Evolutionary conservation across 2,888 invertebrate genomes (phyloP).

Genomic region (Trachelus tabidus): DNA sequence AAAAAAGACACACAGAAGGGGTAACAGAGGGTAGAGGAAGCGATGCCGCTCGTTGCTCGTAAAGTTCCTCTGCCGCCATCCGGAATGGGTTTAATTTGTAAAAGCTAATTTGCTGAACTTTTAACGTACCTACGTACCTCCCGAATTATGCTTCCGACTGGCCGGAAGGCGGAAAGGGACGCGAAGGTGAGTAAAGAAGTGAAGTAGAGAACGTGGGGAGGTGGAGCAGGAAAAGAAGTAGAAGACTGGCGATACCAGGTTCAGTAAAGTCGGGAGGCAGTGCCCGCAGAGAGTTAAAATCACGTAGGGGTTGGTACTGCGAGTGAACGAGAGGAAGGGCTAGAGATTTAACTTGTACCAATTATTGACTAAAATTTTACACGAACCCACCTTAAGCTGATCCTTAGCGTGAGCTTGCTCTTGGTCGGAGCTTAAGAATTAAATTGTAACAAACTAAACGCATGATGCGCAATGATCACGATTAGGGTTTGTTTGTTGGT

Average conservation of each 20-base stretch:
- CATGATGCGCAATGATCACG: neutral
- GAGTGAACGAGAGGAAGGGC: neutral
- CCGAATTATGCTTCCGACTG: constrained; percentile 24
- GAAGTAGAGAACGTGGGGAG: neutral
- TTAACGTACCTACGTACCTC: constrained; percentile 32
- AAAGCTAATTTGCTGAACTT: constrained; percentile 62
- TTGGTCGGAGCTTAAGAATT: neutral
- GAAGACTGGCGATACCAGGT: neutral
- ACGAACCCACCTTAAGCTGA: neutral
- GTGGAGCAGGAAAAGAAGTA: neutral
- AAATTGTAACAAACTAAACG: neutral
- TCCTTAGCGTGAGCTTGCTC: neutral
- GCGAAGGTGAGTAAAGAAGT: constrained; percentile 1
- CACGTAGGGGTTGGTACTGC: neutral
- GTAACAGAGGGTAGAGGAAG: constrained; percentile 8
- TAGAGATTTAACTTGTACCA: constrained; percentile 26
- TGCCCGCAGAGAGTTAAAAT: neutral
- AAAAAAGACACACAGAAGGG: constrained; percentile 1
- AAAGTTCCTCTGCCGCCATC: constrained; percentile 19
- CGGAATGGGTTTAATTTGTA: constrained; percentile 59
- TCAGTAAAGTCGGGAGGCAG: neutral
- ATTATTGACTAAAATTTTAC: constrained; percentile 19
- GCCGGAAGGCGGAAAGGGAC: constrained; percentile 26
- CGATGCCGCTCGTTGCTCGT: constrained; percentile 2
- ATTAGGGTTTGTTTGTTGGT: neutral